Evolutionary conservation across 2,888 invertebrate species (phyloP).

Genomic region (Drosophila paramelanica): DNA sequence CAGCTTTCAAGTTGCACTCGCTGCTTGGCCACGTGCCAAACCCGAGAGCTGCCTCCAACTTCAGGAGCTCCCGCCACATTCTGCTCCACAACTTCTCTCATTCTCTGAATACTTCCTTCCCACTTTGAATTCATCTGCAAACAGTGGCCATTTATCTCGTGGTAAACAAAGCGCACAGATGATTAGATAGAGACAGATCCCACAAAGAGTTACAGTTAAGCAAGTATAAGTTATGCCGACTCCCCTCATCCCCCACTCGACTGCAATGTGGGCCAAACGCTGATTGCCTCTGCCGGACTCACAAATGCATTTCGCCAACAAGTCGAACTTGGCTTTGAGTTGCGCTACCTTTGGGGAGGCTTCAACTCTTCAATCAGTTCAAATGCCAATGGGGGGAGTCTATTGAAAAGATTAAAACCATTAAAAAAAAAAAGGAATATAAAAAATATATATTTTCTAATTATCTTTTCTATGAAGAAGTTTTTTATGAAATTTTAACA

Average conservation of each 20-base stretch:
- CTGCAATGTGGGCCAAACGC: constrained; percentile 48
- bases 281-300: constrained; percentile 52
- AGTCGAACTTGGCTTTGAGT: constrained; percentile 13
- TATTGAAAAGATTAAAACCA: background rate
- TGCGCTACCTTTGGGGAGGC: constrained; percentile 11
- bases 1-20: constrained; percentile 33
- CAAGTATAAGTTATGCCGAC: constrained; percentile 5
- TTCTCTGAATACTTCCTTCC: constrained; percentile 16
- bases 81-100: background rate
- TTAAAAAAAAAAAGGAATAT: too few species aligned
- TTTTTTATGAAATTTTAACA: too few species aligned
- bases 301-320: constrained; percentile 29
- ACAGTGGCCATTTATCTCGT: constrained; percentile 61
- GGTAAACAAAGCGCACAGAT: constrained; percentile 54
- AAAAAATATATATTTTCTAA: too few species aligned
- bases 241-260: background rate
- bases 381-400: too few species aligned
- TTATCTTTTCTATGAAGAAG: too few species aligned
- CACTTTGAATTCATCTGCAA: constrained; percentile 7
- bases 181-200: constrained; percentile 48
- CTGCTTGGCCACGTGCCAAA: constrained; percentile 52
- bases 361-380: background rate
- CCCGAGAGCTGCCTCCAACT: constrained; percentile 17
- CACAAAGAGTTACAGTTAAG: constrained; percentile 34
- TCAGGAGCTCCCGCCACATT: constrained; percentile 3